Percentiles rank a stretch among this genome's conserved stretches.
Evolutionary conservation across 1,140 invertebrate species (phyloP).

Genomic region (Halotydeus destructor): DNA sequence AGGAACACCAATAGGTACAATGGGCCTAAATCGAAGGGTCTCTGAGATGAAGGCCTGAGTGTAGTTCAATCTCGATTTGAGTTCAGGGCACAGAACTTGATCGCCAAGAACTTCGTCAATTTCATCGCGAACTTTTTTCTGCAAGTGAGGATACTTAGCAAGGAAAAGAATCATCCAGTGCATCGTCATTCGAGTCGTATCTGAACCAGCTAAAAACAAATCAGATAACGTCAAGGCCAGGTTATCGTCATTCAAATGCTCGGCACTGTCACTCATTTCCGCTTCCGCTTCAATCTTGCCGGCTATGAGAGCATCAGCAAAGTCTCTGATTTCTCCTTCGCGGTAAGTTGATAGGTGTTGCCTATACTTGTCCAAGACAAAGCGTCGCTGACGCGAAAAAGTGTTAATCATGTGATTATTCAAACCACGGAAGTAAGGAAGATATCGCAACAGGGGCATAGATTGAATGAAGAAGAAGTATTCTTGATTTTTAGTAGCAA

Average conservation of each 20-base stretch:
- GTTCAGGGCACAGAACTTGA: neutral
- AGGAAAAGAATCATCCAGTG: slow-evolving; percentile 20
- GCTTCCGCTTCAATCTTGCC: slow-evolving; percentile 32
- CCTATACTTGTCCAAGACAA: neutral
- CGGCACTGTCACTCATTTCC: slow-evolving; percentile 6
- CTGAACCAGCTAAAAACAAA: slow-evolving; percentile 19
- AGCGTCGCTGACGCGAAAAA: no score
- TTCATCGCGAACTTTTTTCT: slow-evolving; percentile 19
- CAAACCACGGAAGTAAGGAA: no score
- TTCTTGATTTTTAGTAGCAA: no score
- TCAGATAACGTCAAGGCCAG: slow-evolving; percentile 13
- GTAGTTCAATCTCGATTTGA: slow-evolving; percentile 8
- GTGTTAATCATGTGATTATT: no score
- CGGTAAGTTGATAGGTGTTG: neutral
- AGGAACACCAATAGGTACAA: neutral
- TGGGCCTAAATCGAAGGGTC: neutral
- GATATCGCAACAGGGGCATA: neutral
- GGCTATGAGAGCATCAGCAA: slow-evolving; percentile 60
- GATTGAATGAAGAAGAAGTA: neutral
- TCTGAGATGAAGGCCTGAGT: slow-evolving; percentile 3
- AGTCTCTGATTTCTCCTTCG: slow-evolving; percentile 31
- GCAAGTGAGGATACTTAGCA: slow-evolving; percentile 22
- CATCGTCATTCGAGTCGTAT: slow-evolving; percentile 21
- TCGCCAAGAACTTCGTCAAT: slow-evolving; percentile 18
- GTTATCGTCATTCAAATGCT: slow-evolving; percentile 7